phyloP scores from a whole-genome alignment of 2,113 vertebrate genomes.

The Campylorhamphus procurvoides region DNA sequence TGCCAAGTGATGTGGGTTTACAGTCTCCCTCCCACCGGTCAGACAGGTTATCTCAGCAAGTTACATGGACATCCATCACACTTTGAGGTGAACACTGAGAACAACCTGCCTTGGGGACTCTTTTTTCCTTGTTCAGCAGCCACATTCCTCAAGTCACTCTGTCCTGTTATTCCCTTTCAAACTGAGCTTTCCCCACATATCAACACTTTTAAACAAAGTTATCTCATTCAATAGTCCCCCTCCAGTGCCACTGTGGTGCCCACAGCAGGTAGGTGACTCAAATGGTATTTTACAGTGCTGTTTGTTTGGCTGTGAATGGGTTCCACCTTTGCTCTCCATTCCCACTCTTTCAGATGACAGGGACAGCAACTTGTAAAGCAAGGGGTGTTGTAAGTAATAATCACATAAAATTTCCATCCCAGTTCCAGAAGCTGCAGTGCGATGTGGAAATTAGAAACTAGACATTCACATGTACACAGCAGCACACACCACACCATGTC shows the following conservation, averaged over 20 bases:
- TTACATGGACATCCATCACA: rapidly evolving
- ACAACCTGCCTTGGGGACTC: background rate
- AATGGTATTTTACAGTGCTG: background rate
- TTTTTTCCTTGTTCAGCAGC: background rate
- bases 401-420: background rate
- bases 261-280: background rate
- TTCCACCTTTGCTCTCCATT: background rate
- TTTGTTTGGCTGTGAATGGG: background rate
- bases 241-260: background rate
- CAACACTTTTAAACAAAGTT: background rate
- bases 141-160: background rate
- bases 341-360: background rate
- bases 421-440: background rate
- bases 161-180: background rate
- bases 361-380: background rate
- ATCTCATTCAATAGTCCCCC: background rate
- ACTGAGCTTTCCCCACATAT: background rate
- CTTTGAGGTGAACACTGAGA: background rate
- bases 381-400: background rate
- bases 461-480: rapidly evolving
- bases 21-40: background rate
- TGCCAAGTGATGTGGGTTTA: background rate
- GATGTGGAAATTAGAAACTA: background rate
- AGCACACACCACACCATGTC: background rate
- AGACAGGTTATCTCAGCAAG: background rate